Base-by-base conservation (phyloP, 2,797 vertebrate genomes). In the Adelosebastes latens region DNA sequence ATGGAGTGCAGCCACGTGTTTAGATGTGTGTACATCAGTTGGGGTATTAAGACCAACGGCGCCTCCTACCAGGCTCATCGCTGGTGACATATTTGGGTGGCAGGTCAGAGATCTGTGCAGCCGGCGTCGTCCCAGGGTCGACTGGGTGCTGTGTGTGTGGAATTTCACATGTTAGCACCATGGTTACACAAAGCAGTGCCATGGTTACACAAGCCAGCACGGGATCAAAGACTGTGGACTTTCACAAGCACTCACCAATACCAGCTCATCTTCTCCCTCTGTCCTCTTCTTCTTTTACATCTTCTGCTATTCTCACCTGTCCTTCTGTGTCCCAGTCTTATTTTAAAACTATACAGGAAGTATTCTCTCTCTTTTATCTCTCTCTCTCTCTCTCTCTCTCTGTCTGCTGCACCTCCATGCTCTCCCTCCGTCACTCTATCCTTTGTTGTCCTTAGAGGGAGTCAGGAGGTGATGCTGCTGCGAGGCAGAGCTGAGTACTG, bases 111-210 rank as follows among this genome's bases (percentile, higher is more conserved):
- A 87, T 81, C 32, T 82, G 84, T 77, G 83, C 65, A 59, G 87
- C 77, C 24, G 71, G 75, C 63, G 49, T 79, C 39, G 77, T 81
- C 83, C 80, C 81, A 9, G 88, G 81, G 79, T 90, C 61, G 66
- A 39, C 84, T 55, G 36, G 80, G 77, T 81, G 52, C 79, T 49
- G 80, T 64, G 27, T 58, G 64, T 92, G 72, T 93, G 94, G 93
- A 95, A 94, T 96, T 96, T 95, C 94, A 92, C 67, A 8, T 88
- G 58, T 14, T 91, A 88, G 88, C 91, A 91, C 72, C 83, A 85
- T 89, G 92, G 90, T 93, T 90, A 39, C 86, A 75, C 65, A 88
- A 67, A 84, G 68, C 49, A 85, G 79, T 59, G 70, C 64, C 76
- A 88, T 83, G 88, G 87, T 90, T 91, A 49, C 87, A 79, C 73